These are phyloP conservation scores for Hippolais icterina DNA, from an alignment of 2,113 vertebrate species.

Conservation along the genomic window DNA sequence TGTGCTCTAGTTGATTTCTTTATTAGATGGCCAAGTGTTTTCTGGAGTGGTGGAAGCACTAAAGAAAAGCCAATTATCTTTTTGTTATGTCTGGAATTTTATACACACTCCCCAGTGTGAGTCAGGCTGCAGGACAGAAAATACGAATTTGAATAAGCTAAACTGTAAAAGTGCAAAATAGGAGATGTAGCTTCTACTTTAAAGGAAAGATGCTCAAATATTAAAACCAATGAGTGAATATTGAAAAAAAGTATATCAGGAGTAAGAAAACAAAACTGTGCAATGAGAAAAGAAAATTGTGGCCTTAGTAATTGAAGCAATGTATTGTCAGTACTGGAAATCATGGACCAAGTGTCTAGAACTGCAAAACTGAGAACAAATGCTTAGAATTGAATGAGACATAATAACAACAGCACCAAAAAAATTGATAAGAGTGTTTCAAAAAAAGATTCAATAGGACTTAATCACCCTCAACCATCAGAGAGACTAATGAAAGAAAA, in stretches of 20 bases:
- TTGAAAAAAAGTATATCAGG: not conserved
- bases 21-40: not conserved
- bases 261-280: not conserved
- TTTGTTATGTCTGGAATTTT: rapidly evolving
- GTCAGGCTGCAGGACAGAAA: not conserved
- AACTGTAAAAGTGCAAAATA: not conserved
- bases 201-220: not conserved
- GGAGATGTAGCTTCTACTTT: not conserved
- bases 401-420: not conserved
- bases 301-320: not conserved
- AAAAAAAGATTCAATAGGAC: not conserved
- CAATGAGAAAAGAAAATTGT: not conserved
- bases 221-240: not conserved
- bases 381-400: not conserved
- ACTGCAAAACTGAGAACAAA: not conserved
- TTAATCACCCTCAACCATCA: not conserved
- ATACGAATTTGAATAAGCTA: not conserved
- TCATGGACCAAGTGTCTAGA: not conserved
- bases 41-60: not conserved
- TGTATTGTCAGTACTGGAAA: not conserved
- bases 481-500: not conserved
- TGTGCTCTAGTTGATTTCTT: not conserved
- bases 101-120: not conserved
- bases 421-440: not conserved
- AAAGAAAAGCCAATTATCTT: not conserved